Base-by-base conservation (phyloP, 2,888 invertebrate species). In the Autographa gamma region DNA sequence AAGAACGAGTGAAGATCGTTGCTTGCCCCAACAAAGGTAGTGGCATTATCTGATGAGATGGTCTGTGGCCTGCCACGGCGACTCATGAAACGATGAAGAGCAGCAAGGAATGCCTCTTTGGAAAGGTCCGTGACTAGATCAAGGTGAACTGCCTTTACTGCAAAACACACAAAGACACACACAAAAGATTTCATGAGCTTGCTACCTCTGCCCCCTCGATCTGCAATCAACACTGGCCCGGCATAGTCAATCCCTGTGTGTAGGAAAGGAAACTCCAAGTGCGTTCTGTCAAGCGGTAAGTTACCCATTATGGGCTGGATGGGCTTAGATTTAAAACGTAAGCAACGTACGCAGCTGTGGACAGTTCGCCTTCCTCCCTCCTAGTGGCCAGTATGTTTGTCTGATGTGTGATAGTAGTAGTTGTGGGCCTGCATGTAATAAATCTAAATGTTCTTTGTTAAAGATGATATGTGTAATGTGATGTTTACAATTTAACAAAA, bases 11-110 rank as follows among this genome's bases (percentile, higher is more conserved):
- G 19, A 41, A 61, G 19, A 16, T 61, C 60, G 25, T 61, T 61
- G 14, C 60, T 41, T 19, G 41, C 41, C 13, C 60, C 60, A 25
- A 61, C 60, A 61, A 61, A 61, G 11, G 41, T 61, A 16, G 60
- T 61, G 32, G 41, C 60, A 61, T 61, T 61, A 13, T 61, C 41
- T 41, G 60, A 41, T 43, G 25, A 41, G 32, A 61, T 61, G 38
- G 19, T 61, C 60, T 58, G 6, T 16, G 59, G 59, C 32, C n/a
- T 59, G 59, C 59, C 59, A 59, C 59, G 34, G 32, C 34, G 59
- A 59, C n/a, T 32, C 5, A 59, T 34, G n/a, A 59, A 34, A 7
- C 59, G 59, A 34, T n/a, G 32, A 32, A 59, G 32, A 59, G 59
- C 32, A 32, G 34, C 34, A 34, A 34, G 34, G 34, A 34, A 34